A percentile compares a stretch with the other conserved stretches of the same genome.
Evolutionary conservation across 2,797 vertebrate species (phyloP).

Genomic region (Coilia nasus): DNA sequence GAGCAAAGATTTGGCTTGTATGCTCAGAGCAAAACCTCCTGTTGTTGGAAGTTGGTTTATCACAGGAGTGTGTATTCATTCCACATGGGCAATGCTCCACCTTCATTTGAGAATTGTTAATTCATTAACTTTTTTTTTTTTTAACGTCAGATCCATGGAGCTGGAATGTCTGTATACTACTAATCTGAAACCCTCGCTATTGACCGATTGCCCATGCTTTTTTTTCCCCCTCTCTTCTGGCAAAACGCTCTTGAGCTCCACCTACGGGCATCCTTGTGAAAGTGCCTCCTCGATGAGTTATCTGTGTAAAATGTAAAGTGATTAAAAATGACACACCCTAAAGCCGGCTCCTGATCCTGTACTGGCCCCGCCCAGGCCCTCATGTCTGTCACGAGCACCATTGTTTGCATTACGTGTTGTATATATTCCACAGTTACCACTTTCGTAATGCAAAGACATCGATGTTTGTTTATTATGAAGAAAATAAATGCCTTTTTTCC

Average conservation of each 20-base stretch:
- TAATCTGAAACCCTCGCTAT: no score
- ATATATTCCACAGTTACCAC: constrained; percentile 69
- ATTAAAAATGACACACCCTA: background rate
- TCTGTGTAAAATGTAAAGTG: constrained; percentile 15
- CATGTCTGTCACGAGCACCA: background rate
- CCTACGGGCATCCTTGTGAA: constrained; percentile 64
- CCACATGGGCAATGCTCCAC: background rate
- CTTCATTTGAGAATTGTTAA: background rate
- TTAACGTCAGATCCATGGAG: background rate
- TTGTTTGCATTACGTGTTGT: constrained; percentile 59
- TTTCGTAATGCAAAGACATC: constrained; percentile 62
- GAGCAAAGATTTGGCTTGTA: background rate
- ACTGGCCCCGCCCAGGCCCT: constrained; percentile 45
- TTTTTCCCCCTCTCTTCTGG: background rate
- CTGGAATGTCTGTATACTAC: background rate
- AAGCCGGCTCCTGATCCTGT: constrained; percentile 35
- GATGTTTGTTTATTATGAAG: constrained; percentile 63
- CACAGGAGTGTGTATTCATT: background rate
- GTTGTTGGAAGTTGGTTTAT: background rate
- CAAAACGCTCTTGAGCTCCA: background rate
- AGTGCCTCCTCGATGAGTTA: constrained; percentile 72
- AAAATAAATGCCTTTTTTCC: constrained; percentile 66
- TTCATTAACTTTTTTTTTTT: background rate
- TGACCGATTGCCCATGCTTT: no score
- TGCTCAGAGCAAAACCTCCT: background rate